Evolutionary conservation across 1,140 invertebrate species (phyloP), one percentile per base, ranked within the genome.

Genomic region (Cotesia chilonis): DNA sequence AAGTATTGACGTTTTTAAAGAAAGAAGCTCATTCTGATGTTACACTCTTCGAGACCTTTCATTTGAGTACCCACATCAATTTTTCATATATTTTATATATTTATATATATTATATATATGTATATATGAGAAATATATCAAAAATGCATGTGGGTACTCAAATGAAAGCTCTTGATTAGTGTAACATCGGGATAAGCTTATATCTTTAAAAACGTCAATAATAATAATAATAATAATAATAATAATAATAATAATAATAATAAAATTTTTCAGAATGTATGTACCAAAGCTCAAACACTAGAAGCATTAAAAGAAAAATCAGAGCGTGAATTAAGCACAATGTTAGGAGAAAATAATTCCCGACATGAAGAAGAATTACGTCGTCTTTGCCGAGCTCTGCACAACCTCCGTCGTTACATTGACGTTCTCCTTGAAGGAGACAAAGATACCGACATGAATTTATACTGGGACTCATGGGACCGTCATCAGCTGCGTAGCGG

Each of bases 381-480:
- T 68, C 89, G 94, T 70, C 87, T 98, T 7, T 92, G 90, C 75
- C 90, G 91, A 77, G 95, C 96, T 61, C 90, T 97, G 80, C 91
- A 93, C 73, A 96, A 96, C 86, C 89, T 98, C 7, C 92, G 94
- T 76, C 90, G 91, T 83, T 96, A 94, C 78, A 95, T 92, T 79
- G 92, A 93, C 80, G 89, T 90, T 57, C 85, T 93, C 41, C 79
- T 89, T 64, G 87, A 88, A 74, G 89, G 90, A 68, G 89, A 90
- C 72, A 84, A 87, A 73, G 91, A 92, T 59, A 88, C 85, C 73
- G 90, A 92, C 71, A 87, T 90, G 78, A 89, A 91, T 74, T 88
- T 98, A 70, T 96, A 95, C 84, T 98, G 96, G 96, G 95, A 96
- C 85, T 96, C 95, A 1, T 97, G 95, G 95, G 94, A 97, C 83